Conservation (phyloP, 2,797 vertebrate genomes). For the Potorous gilbertii region DNA sequence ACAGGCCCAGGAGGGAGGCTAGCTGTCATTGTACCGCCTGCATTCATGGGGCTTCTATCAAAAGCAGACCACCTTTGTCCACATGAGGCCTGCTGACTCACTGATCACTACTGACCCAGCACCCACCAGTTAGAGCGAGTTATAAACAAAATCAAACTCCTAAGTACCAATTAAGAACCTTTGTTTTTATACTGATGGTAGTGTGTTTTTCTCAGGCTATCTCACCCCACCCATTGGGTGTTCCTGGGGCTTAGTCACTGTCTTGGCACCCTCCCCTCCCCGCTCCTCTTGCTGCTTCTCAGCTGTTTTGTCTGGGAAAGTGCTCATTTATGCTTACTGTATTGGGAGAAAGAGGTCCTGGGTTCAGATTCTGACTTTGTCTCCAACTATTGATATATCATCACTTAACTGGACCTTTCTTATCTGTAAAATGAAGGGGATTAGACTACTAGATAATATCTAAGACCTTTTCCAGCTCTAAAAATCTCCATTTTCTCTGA, state of each 20-base stretch:
- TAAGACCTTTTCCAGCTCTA: background rate
- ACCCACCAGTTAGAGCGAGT: background rate
- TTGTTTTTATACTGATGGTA: background rate
- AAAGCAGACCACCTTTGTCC: background rate
- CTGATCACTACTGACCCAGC: background rate
- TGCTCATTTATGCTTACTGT: background rate
- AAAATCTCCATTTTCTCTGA: background rate
- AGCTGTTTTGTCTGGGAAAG: background rate
- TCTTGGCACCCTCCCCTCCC: background rate
- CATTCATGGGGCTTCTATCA: background rate
- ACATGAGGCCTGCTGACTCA: background rate
- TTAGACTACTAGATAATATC: background rate
- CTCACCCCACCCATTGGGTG: background rate
- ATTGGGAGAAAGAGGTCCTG: too few relatives aligned
- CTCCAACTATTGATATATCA: background rate
- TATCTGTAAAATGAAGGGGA: background rate
- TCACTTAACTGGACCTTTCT: background rate
- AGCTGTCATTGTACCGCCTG: background rate
- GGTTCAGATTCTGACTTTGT: background rate
- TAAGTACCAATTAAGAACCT: background rate
- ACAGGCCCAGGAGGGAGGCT: background rate
- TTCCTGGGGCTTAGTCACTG: background rate
- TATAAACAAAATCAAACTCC: background rate
- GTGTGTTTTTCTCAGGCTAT: background rate
- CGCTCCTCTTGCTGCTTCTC: background rate